Conservation (phyloP, 2,797 vertebrate genomes). For the Oreonectes daqikongensis region DNA sequence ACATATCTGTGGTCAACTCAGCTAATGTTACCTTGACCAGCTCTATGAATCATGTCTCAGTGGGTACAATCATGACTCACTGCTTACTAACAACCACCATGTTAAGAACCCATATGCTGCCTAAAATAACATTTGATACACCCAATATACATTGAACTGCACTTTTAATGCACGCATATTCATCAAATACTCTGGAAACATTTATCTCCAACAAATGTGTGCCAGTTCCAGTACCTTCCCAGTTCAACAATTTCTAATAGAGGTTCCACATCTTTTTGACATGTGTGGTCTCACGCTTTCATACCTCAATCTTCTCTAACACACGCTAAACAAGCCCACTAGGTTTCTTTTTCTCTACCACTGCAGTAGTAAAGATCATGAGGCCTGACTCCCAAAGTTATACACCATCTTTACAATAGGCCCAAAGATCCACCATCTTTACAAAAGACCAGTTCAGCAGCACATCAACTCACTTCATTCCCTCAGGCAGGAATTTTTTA, state of each 20-base stretch:
- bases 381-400: conserved; percentile 16
- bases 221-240: too few relatives aligned
- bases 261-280: conserved; percentile 2
- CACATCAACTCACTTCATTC: conserved; percentile 57
- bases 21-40: conserved; percentile 25
- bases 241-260: not conserved
- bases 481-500: conserved; percentile 67
- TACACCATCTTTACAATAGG: conserved; percentile 46
- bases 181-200: not conserved
- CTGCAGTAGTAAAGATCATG: conserved; percentile 15
- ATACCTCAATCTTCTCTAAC: conserved; percentile 35
- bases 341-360: conserved; percentile 14
- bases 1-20: not conserved
- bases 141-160: not conserved
- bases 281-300: conserved; percentile 7
- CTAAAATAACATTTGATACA: conserved; percentile 6
- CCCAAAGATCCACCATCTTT: conserved; percentile 15
- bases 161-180: not conserved
- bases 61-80: conserved; percentile 22
- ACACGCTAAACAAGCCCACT: conserved; percentile 15
- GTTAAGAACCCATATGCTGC: conserved; percentile 22
- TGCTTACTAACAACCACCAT: not conserved
- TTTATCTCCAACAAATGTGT: too few relatives aligned
- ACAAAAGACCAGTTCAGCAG: conserved; percentile 64
- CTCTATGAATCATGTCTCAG: conserved; percentile 14